Percentiles rank a stretch among this genome's conserved stretches.
These are phyloP conservation scores for Eulithis testata DNA, from an alignment of 2,888 invertebrate species.

Conservation along the genomic window DNA sequence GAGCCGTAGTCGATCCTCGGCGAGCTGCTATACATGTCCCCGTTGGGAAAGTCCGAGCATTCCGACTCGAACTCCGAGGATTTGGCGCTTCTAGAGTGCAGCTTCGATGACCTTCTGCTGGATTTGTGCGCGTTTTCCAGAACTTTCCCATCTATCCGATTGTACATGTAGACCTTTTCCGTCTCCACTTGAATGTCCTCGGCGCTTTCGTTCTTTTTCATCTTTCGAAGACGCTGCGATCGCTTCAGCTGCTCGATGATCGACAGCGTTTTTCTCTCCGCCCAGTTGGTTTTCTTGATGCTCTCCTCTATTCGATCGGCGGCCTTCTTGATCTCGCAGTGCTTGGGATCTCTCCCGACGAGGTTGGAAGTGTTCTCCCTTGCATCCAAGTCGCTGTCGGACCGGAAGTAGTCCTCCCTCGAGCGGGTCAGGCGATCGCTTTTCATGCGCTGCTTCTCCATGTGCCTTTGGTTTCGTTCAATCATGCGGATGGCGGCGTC, in stretches of 20 bases:
- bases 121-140: slow-evolving; percentile 83
- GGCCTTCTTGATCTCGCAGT: slow-evolving; percentile 70
- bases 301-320: slow-evolving; percentile 76
- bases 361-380: slow-evolving; percentile 55
- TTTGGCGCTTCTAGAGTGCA: slow-evolving; percentile 86
- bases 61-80: slow-evolving; percentile 93
- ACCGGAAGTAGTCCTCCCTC: slow-evolving; percentile 74
- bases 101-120: slow-evolving; percentile 72
- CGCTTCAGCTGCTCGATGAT: slow-evolving; percentile 78
- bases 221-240: slow-evolving; percentile 72
- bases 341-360: slow-evolving; percentile 55
- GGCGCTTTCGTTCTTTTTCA: slow-evolving; percentile 72
- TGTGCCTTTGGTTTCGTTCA: slow-evolving; percentile 84
- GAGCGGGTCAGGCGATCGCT: slow-evolving; percentile 70
- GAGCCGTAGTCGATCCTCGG: slow-evolving; percentile 84
- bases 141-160: slow-evolving; percentile 80
- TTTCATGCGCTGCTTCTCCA: slow-evolving; percentile 83
- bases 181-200: slow-evolving; percentile 80
- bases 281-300: slow-evolving; percentile 81
- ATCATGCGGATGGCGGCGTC: slow-evolving; percentile 84
- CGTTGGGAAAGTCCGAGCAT: slow-evolving; percentile 81
- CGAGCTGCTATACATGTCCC: slow-evolving; percentile 71
- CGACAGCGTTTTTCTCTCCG: slow-evolving; percentile 76
- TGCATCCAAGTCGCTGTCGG: slow-evolving; percentile 72
- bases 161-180: slow-evolving; percentile 76